A percentile compares a stretch with the other conserved stretches of the same genome.
These are phyloP conservation scores for Drosophila tropicalis DNA, from an alignment of 1,140 invertebrate genomes.

Conservation along the genomic window DNA sequence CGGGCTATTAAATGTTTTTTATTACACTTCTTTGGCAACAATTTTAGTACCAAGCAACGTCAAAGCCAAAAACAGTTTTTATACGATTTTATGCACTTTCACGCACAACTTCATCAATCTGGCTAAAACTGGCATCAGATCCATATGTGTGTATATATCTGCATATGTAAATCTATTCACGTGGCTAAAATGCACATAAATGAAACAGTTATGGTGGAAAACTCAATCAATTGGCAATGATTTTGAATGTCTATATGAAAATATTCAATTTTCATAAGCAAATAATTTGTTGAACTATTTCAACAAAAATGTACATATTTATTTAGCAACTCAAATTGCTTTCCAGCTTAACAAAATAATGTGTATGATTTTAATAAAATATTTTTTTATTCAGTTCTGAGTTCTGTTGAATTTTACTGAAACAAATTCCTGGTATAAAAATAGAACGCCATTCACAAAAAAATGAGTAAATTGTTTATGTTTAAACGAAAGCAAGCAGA, in stretches of 20 bases:
- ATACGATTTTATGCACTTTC: constrained; percentile 70
- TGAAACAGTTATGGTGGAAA: not conserved
- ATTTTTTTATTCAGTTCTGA: not conserved
- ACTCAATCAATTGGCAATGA: not conserved
- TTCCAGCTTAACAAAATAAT: not conserved
- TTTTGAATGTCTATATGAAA: not conserved
- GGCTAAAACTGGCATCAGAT: constrained; percentile 17
- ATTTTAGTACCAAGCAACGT: constrained; percentile 61
- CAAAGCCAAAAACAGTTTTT: constrained; percentile 49
- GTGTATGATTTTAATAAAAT: not conserved
- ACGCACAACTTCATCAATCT: constrained; percentile 30
- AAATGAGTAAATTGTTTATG: constrained; percentile 8
- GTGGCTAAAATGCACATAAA: not conserved
- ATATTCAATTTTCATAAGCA: too few relatives aligned
- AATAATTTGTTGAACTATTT: not conserved
- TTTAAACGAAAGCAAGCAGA: constrained; percentile 20
- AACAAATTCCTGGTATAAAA: constrained; percentile 31
- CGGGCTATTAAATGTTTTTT: constrained; percentile 76
- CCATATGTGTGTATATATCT: not conserved
- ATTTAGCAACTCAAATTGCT: not conserved
- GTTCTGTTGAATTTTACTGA: constrained; percentile 11
- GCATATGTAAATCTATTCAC: not conserved
- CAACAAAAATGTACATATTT: constrained; percentile 7
- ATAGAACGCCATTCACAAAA: constrained; percentile 21
- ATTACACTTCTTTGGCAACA: constrained; percentile 71